Conservation (phyloP, 2,797 vertebrate species). For the Poeciliopsis infans region DNA sequence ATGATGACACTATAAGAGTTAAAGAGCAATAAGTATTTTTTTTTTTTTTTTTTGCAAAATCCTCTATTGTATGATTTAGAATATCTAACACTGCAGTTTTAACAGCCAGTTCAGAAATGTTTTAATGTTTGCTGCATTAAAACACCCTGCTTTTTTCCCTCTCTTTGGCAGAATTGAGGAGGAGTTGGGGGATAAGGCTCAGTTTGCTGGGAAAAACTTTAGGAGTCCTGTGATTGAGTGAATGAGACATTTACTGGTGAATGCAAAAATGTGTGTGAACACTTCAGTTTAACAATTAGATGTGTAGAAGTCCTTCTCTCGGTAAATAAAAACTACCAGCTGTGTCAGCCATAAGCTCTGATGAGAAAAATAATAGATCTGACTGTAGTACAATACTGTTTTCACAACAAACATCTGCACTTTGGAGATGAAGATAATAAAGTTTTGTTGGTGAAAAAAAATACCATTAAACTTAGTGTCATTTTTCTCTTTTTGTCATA, state of each 20-base stretch:
- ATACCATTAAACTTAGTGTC: slow-evolving; percentile 13
- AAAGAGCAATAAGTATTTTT: too few relatives aligned
- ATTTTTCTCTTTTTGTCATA: neutral
- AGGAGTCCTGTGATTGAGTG: slow-evolving; percentile 88
- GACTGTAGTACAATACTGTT: neutral
- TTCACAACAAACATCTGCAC: neutral
- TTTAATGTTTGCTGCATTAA: neutral
- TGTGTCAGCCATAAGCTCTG: neutral
- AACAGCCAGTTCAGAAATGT: neutral
- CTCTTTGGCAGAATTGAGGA: slow-evolving; percentile 89
- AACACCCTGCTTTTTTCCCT: neutral
- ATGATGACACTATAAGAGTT: neutral
- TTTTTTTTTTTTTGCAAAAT: neutral
- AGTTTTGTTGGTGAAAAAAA: slow-evolving; percentile 31
- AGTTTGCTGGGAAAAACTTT: slow-evolving; percentile 92
- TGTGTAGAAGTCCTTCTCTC: slow-evolving; percentile 25
- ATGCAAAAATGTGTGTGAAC: slow-evolving; percentile 15
- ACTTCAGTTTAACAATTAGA: slow-evolving; percentile 2
- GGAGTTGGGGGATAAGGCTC: slow-evolving; percentile 90
- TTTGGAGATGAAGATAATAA: slow-evolving; percentile 25
- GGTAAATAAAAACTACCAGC: neutral
- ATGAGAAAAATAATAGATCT: neutral
- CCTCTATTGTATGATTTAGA: neutral
- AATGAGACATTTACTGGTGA: slow-evolving; percentile 33
- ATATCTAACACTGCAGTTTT: neutral